Base-by-base conservation (phyloP, 2,888 invertebrate species). In the Acanthosepion lycidas region DNA sequence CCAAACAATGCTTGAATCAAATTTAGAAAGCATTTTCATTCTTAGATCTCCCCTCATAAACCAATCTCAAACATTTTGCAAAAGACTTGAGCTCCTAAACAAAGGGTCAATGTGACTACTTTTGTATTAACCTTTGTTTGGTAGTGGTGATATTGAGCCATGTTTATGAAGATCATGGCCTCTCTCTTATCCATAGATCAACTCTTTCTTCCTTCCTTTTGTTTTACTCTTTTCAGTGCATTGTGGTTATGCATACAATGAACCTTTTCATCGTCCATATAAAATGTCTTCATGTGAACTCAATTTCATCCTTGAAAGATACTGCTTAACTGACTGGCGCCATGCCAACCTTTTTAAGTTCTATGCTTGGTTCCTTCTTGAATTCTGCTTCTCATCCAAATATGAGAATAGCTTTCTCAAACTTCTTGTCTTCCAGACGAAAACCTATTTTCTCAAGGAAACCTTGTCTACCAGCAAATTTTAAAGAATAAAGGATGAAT, bases 221-320 rank as follows among this genome's bases (percentile, higher is more conserved):
- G 15, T 78, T 78, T 78, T 78, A 33, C 78, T n/a, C 12, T n/a
- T 78, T 78, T 78, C 33, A n/a, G 15, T 78, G 78, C n/a, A 59
- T 23, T 59, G 59, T 59, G 20, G 23, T 78, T 33, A 12, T 33
- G 15, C 2, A 78, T 78, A 78, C 78, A 78, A 78, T 33, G n/a
- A 78, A 33, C n/a, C n/a, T 78, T 78, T 78, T 78, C 78, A 78
- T 78, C 33, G n/a, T 78, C 78, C 78, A n/a, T 33, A 78, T 78
- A 33, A 78, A 78, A 33, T n/a, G n/a, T 78, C 78, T 33, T 78
- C 78, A 78, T 78, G n/a, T 78, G 78, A 78, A 78, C 78, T 78
- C 78, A 78, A 78, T 78, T 78, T 78, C 78, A 78, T 78, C 78
- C 78, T 78, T 78, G 78, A 78, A 78, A 78, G 78, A 78, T 33